Percentiles rank a stretch among this genome's conserved stretches.
These are phyloP conservation scores for Dreissena rostriformis DNA, from an alignment of 1,140 invertebrate species.

Conservation along the genomic window DNA sequence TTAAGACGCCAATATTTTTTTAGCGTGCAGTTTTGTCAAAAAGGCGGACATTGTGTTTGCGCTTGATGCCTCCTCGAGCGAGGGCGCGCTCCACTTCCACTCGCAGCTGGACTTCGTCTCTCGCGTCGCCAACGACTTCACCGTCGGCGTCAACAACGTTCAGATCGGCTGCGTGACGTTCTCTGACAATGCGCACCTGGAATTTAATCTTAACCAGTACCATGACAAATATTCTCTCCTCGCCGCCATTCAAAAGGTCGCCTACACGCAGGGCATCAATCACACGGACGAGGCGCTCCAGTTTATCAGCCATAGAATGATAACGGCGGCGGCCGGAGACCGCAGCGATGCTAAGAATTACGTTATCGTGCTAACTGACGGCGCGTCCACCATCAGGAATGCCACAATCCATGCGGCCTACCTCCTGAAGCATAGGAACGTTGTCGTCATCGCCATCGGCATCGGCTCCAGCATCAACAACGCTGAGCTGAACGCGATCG, in stretches of 20 bases:
- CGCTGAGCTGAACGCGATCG: conserved; percentile 62
- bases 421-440: conserved; percentile 50
- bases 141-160: conserved; percentile 58
- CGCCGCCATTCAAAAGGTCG: conserved; percentile 53
- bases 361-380: conserved; percentile 65
- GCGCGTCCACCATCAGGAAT: conserved; percentile 48
- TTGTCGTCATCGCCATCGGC: conserved; percentile 58
- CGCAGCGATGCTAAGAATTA: conserved; percentile 51
- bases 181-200: conserved; percentile 35
- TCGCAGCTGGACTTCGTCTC: conserved; percentile 65
- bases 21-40: neutral
- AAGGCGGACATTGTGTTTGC: conserved; percentile 71
- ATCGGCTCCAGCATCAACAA: conserved; percentile 57
- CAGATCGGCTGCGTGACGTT: conserved; percentile 66
- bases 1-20: too few relatives aligned
- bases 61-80: conserved; percentile 70
- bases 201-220: conserved; percentile 65
- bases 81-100: conserved; percentile 58
- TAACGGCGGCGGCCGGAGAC: conserved; percentile 44
- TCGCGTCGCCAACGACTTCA: conserved; percentile 56
- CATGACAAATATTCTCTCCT: conserved; percentile 57
- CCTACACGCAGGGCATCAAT: conserved; percentile 41
- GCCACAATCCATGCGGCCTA: conserved; percentile 56
- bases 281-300: conserved; percentile 53
- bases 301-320: conserved; percentile 44